These are phyloP conservation scores for Microplitis manilae DNA, from an alignment of 2,888 invertebrate species.

Conservation along the genomic window DNA sequence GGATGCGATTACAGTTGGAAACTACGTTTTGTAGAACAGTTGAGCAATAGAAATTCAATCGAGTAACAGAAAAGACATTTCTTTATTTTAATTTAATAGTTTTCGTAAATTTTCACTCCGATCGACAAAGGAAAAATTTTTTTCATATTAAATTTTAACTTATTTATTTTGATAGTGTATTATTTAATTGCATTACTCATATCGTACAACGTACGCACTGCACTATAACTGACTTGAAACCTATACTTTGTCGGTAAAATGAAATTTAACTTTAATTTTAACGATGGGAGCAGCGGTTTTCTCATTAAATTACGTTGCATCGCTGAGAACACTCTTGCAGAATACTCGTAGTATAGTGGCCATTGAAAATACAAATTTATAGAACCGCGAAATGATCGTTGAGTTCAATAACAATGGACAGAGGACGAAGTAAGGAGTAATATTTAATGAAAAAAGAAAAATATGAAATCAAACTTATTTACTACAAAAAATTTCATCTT, in stretches of 20 bases:
- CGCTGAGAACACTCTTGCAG: slow-evolving; percentile 4
- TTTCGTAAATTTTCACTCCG: no score
- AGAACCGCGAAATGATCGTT: background rate
- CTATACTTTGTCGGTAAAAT: slow-evolving; percentile 37
- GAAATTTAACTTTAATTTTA: slow-evolving; percentile 46
- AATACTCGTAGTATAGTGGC: background rate
- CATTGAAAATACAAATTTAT: background rate
- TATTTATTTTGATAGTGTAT: background rate
- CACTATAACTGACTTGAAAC: slow-evolving; percentile 34
- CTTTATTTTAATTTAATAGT: background rate
- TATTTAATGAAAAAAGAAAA: no score
- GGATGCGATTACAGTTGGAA: background rate
- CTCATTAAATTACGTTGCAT: slow-evolving; percentile 7
- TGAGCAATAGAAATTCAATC: background rate
- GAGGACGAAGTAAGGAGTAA: slow-evolving; percentile 28
- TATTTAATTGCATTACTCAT: background rate
- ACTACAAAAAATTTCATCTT: no score
- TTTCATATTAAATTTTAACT: background rate
- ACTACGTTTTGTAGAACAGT: background rate
- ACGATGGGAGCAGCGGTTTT: slow-evolving; percentile 10
- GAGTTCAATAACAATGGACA: slow-evolving; percentile 7
- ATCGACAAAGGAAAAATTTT: no score
- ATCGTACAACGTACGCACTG: background rate
- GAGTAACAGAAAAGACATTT: background rate
- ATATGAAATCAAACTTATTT: no score